Percentiles rank a stretch among this genome's conserved stretches.
Evolutionary conservation across 2,888 invertebrate species (phyloP).

Genomic region (Tenthredo livida): DNA sequence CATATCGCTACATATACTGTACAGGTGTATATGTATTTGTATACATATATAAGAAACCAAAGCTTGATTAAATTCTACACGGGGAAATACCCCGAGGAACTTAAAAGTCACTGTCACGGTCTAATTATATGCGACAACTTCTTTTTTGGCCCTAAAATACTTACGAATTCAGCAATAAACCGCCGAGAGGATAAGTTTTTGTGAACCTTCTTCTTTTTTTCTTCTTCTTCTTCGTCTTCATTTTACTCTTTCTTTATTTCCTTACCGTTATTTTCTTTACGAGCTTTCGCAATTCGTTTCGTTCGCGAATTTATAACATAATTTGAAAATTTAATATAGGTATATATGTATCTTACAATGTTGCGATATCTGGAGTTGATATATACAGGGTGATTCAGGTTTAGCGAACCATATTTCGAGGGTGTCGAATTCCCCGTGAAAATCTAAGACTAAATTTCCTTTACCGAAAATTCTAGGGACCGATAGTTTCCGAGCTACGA

Average conservation of each 20-base stretch:
- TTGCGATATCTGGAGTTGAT: background rate
- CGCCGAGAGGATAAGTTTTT: background rate
- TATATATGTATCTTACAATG: background rate
- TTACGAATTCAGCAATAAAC: background rate
- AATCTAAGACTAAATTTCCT: too few species aligned
- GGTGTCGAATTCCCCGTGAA: too few species aligned
- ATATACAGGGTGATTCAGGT: too few species aligned
- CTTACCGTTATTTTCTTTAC: background rate
- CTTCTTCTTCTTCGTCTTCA: background rate
- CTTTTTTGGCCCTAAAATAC: background rate
- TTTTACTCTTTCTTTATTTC: background rate
- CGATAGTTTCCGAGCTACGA: too few species aligned
- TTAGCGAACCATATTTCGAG: too few species aligned
- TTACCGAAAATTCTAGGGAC: too few species aligned
- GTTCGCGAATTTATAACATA: background rate
- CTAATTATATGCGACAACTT: constrained; percentile 46
- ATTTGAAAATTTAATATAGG: background rate
- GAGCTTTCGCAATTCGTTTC: background rate
- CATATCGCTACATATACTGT: background rate
- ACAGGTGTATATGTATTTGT: too few species aligned
- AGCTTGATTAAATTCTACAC: background rate
- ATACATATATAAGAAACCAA: background rate
- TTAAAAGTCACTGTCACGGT: constrained; percentile 34
- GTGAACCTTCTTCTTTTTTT: background rate
- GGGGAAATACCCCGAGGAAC: background rate